These are phyloP conservation scores for Polietes domitor DNA, from an alignment of 2,888 invertebrate genomes.

Conservation along the genomic window DNA sequence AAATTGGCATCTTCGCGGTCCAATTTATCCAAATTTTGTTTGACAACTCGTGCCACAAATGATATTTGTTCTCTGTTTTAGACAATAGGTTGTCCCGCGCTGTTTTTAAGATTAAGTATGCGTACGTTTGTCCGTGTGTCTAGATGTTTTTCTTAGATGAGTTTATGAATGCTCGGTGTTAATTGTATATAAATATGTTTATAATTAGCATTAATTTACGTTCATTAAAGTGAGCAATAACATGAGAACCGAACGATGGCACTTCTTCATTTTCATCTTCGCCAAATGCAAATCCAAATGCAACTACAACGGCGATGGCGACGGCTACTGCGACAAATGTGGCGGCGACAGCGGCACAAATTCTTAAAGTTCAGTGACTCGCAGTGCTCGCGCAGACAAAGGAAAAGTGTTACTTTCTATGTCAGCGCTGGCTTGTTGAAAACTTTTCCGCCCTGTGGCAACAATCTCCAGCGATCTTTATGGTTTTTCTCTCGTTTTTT, in stretches of 20 bases:
- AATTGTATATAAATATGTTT: slow-evolving; percentile 61
- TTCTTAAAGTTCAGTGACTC: slow-evolving; percentile 53
- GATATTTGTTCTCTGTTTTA: too few relatives aligned
- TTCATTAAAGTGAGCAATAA: slow-evolving; percentile 55
- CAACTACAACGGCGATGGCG: slow-evolving; percentile 24
- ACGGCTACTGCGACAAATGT: slow-evolving; percentile 42
- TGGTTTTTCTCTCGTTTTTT: not conserved
- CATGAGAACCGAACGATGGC: slow-evolving; percentile 46
- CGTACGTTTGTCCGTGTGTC: slow-evolving; percentile 1
- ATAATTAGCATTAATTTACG: slow-evolving; percentile 68
- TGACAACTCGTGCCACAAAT: too few relatives aligned
- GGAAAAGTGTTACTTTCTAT: slow-evolving; percentile 63
- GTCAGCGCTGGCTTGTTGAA: slow-evolving; percentile 14
- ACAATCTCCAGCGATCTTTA: slow-evolving; percentile 9
- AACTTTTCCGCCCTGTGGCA: not conserved
- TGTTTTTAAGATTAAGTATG: slow-evolving; percentile 27
- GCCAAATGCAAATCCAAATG: slow-evolving; percentile 27
- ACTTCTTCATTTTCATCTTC: not conserved
- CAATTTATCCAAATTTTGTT: too few relatives aligned
- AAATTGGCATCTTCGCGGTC: too few relatives aligned
- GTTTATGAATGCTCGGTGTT: slow-evolving; percentile 22
- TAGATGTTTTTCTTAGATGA: slow-evolving; percentile 17
- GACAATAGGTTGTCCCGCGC: slow-evolving; percentile 14
- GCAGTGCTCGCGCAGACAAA: not conserved
- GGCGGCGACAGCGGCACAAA: not conserved